phyloP scores from a whole-genome alignment of 2,797 vertebrate genomes.

The Simalia tracyae region DNA sequence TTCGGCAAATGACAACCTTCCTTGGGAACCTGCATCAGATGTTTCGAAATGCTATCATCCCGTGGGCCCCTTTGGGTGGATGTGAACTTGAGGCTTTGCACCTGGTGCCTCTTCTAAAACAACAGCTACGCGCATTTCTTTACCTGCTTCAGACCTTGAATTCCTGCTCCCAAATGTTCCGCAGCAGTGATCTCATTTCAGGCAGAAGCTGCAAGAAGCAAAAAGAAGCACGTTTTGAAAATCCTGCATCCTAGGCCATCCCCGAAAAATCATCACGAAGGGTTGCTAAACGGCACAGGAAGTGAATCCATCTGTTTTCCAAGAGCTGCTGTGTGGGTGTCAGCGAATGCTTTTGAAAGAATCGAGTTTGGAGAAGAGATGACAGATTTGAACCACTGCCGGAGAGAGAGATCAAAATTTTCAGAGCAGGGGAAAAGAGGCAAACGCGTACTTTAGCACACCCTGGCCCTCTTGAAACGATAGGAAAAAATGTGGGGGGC shows the following conservation, averaged over 20 bases:
- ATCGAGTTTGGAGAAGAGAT: conserved; percentile 36
- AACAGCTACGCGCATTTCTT: not conserved
- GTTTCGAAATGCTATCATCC: not conserved
- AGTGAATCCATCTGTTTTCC: conserved; percentile 42
- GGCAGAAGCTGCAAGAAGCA: conserved; percentile 32
- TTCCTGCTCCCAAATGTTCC: conserved; percentile 6
- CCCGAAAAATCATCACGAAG: not conserved
- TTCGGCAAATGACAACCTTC: not conserved
- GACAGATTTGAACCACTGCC: not conserved
- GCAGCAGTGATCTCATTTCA: conserved; percentile 18
- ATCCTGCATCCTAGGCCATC: not conserved
- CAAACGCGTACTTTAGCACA: not conserved
- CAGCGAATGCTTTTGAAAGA: not conserved
- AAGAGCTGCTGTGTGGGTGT: not conserved
- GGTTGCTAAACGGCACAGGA: conserved; percentile 18
- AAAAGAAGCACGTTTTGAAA: not conserved
- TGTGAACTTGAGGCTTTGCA: not conserved
- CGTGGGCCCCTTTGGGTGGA: conserved; percentile 29
- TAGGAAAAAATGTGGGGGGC: not conserved
- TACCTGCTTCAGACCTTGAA: not conserved
- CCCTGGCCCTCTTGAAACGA: not conserved
- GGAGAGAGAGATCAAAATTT: not conserved
- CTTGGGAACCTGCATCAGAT: not conserved
- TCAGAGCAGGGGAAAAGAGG: conserved; percentile 15
- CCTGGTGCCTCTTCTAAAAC: not conserved